Base-by-base conservation (phyloP, 2,797 vertebrate genomes). In the Trichosurus vulpecula region DNA sequence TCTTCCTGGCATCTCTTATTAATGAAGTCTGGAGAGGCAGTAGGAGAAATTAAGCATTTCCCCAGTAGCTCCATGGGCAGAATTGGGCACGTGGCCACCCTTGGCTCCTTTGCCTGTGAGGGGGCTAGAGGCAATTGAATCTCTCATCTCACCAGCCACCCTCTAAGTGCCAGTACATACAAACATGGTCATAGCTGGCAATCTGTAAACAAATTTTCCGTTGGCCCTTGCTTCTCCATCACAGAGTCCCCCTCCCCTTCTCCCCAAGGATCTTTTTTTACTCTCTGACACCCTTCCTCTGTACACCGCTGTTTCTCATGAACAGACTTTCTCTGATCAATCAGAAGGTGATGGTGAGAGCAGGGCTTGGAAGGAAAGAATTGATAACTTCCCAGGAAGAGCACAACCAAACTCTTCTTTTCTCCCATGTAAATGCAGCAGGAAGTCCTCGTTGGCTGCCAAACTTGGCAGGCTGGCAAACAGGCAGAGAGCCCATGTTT, bases 391-490 rank as follows among this genome's bases (percentile, higher is more conserved):
- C 52, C n/a, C 93, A 47, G 56, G 31, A 47, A 54, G 52, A 90
- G 29, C 52, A 31, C 89, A 53, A 53, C 47, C 52, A 14, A 35
- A 51, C 51, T 90, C 6, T 53, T 25, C 55, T 94, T 90, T 55
- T 54, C 92, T 66, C 56, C 58, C 47, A n/a, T 93, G 91, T 53
- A 52, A 90, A 25, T 25, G 52, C 56, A 87, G 35, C 61, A 93
- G 16, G 66, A 89, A 95, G 52, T 95, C 91, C 89, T 51, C 3
- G 74, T 74, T 92, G 74, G 61, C 95, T 89, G 94, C 89, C 66
- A n/a, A 92, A 57, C 90, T 94, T 98, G 97, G 89, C 0, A 0
- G 61, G 47, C 92, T 95, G 53, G 91, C 81, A 94, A 74, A 52
- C 31, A 56, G 93, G 93, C 95, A 93, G 89, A 52, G 55, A 92